phyloP scores from a whole-genome alignment of 2,113 vertebrate genomes.

The Megaceryle torquata region DNA sequence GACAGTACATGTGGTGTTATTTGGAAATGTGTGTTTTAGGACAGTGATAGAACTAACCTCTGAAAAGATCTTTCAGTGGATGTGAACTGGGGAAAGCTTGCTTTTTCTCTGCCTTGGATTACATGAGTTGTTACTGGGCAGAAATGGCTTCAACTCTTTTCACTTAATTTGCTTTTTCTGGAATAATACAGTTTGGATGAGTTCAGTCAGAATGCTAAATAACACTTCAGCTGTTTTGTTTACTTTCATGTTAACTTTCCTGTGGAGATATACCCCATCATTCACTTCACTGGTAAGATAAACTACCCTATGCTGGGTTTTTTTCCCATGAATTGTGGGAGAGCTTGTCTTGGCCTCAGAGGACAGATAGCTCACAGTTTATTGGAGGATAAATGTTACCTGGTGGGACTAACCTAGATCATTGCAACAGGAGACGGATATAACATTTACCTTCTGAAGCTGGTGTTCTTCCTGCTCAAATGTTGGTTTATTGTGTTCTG shows the following conservation, averaged over 20 bases:
- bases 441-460: neutral
- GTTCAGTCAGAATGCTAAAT: neutral
- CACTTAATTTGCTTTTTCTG: neutral
- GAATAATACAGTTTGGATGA: neutral
- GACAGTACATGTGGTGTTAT: neutral
- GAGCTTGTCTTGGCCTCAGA: neutral
- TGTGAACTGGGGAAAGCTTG: neutral
- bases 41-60: neutral
- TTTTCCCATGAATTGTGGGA: neutral
- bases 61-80: neutral
- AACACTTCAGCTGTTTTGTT: neutral
- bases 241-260: neutral
- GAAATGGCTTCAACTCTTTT: neutral
- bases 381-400: neutral
- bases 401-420: neutral
- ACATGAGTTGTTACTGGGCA: accelerated
- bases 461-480: neutral
- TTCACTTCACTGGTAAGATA: neutral
- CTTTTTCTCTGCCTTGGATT: neutral
- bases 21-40: neutral
- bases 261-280: neutral
- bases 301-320: neutral
- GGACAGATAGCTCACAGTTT: neutral
- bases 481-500: neutral
- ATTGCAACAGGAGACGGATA: neutral